Evolutionary conservation across 2,888 invertebrate genomes (phyloP), one percentile per base, ranked within the genome.

Genomic region (Apodemia mormo): DNA sequence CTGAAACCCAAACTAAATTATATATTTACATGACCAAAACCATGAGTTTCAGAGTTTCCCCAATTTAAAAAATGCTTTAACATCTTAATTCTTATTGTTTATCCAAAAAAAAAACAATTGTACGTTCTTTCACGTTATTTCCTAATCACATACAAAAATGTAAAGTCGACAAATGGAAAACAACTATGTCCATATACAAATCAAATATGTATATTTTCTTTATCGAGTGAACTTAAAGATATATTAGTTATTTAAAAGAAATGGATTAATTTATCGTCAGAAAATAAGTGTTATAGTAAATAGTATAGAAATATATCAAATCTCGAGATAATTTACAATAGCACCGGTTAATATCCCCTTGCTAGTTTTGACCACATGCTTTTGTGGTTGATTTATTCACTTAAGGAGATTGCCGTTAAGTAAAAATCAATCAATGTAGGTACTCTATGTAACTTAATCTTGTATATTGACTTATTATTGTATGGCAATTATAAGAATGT

Each of bases 61-160:
- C 8, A 30, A 58, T 8, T 10, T 30, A 58, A 29, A 56, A 56
- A 22, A n/a, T 56, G 3, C 4, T 61, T 61, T 10, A 12, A 61
- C 12, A 61, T 10, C 58, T 58, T 61, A 33, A 61, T 61, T 49
- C 5, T 14, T 33, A 33, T 30, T 58, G 58, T 58, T 33, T 33
- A 61, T 61, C 12, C 14, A 61, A 61, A 30, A 61, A 45, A 12
- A 49, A 49, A 49, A 49, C 49, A 10, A 33, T 61, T 61, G 61
- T 61, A 61, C 61, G 61, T 61, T 33, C 12, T 61, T 30, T 61
- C 33, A 61, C 61, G 29, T 61, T 61, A 61, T 30, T 61, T 61
- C 10, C 61, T 61, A 61, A 61, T 61, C 14, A 49, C 49, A 61
- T 33, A 30, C 12, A 61, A 61, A 61, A 49, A 49, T 49, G 49